Evolutionary conservation across 2,113 vertebrate genomes (phyloP), one percentile per base, ranked within the genome.

Genomic region (Haemorhous mexicanus): DNA sequence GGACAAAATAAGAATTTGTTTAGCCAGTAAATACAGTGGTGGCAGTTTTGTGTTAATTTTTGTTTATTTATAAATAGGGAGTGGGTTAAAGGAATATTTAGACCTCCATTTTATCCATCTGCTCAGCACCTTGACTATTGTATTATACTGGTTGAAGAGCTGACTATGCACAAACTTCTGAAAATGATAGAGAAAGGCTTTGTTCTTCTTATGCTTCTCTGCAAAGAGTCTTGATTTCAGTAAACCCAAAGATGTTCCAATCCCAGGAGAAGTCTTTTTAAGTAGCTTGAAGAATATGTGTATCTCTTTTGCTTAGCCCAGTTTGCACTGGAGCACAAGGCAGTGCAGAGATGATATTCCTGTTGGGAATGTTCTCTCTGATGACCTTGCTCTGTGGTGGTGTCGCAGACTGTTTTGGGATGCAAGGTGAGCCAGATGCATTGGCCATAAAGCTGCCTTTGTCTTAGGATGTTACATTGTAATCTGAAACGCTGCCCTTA

Each of bases 401-500:
- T 5, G n/a, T 41, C 8, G 0, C 70, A 53, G 49, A 6, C 26
- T 77, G 41, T 44, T 79, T 17, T 46, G 78, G 49, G 39, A 7
- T 50, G 50, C 27, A 52, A 16, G 0, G 0, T 24, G 78, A 87
- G 49, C 44, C 24, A n/a, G 66, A 33, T 28, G 52, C 44, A 69
- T 56, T 46, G 7, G 30, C 78, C 16, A 5, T 49, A 50, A 66
- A 62, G 17, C 55, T 91, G 68, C 53, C 41, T 68, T 56, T 85
- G 56, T 59, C 28, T 5, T 11, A 39, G 28, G 19, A 69, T 90
- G 49, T 91, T 37, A 23, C 35, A 16, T 16, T 46, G 46, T 92
- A 33, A 89, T 87, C 87, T 94, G 72, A 94, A 91, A 33, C 52
- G 35, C 84, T 84, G 88, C 49, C 90, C 91, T 92, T 93, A 46